Evolutionary conservation across 2,113 vertebrate genomes (phyloP).

Genomic region (Protobothrops flavoviridis): DNA sequence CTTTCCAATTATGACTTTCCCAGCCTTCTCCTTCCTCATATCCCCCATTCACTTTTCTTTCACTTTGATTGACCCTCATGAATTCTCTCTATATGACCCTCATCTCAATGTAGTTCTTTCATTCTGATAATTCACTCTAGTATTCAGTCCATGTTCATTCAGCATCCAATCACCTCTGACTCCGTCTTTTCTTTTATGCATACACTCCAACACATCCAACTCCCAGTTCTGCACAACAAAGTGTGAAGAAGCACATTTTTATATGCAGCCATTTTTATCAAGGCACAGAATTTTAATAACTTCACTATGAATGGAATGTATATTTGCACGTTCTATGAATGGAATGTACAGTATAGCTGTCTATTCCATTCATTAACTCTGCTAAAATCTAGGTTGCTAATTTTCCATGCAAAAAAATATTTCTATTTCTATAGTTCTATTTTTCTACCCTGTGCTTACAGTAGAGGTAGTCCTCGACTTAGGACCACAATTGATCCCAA

Average conservation of each 20-base stretch:
- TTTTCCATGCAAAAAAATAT: neutral
- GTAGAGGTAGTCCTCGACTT: neutral
- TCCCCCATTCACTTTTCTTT: neutral
- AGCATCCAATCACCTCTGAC: neutral
- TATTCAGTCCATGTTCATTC: neutral
- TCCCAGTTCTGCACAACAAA: neutral
- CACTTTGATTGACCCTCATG: neutral
- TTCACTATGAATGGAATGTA: neutral
- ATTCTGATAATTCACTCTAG: neutral
- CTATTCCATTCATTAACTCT: neutral
- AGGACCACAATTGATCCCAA: neutral
- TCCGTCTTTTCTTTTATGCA: neutral
- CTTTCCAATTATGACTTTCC: neutral
- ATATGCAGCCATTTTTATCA: neutral
- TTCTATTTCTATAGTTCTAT: neutral
- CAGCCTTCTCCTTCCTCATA: neutral
- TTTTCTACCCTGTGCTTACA: neutral
- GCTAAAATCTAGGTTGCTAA: neutral
- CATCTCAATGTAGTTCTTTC: neutral
- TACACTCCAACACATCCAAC: neutral
- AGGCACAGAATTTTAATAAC: neutral
- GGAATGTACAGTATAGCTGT: neutral
- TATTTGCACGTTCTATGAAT: neutral
- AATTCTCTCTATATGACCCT: neutral
- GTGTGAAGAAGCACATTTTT: neutral